phyloP scores from a whole-genome alignment of 1,140 invertebrate species.

The Bactericera cockerelli region DNA sequence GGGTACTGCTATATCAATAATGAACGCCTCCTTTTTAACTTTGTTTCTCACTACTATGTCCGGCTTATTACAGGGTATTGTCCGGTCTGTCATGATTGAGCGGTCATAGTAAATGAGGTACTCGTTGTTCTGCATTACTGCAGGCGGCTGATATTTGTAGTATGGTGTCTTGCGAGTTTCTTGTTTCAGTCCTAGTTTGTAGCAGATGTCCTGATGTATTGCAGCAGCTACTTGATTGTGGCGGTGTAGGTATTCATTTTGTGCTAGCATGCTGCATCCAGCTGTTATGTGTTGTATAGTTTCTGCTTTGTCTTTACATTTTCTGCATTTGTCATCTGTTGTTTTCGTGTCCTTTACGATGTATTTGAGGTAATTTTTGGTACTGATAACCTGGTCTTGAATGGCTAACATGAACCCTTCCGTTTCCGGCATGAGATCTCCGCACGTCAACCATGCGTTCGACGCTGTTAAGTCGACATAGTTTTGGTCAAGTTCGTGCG shows the following conservation, averaged over 20 bases:
- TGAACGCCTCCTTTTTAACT: not conserved
- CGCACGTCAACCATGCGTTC: slow-evolving; percentile 14
- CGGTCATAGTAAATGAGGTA: not conserved
- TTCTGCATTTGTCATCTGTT: not conserved
- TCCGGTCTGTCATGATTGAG: not conserved
- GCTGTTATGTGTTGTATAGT: not conserved
- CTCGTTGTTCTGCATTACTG: not conserved
- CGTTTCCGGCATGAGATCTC: slow-evolving; percentile 19
- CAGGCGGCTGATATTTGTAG: not conserved
- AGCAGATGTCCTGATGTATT: not conserved
- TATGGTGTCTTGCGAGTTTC: slow-evolving; percentile 5
- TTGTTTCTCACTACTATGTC: not conserved
- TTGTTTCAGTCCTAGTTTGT: not conserved
- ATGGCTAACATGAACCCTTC: slow-evolving; percentile 24
- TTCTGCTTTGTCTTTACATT: not conserved
- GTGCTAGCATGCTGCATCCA: not conserved
- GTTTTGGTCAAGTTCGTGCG: not conserved
- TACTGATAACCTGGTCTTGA: slow-evolving; percentile 25
- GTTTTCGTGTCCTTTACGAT: slow-evolving; percentile 18
- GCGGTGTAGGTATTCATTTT: not conserved
- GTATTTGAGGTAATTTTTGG: slow-evolving; percentile 21
- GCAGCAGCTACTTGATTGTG: not conserved
- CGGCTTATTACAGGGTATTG: not conserved
- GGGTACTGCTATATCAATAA: not conserved
- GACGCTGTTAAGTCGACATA: not conserved